Evolutionary conservation across 2,113 vertebrate genomes (phyloP), one percentile per base, ranked within the genome.

Genomic region (Platichthys flesus): DNA sequence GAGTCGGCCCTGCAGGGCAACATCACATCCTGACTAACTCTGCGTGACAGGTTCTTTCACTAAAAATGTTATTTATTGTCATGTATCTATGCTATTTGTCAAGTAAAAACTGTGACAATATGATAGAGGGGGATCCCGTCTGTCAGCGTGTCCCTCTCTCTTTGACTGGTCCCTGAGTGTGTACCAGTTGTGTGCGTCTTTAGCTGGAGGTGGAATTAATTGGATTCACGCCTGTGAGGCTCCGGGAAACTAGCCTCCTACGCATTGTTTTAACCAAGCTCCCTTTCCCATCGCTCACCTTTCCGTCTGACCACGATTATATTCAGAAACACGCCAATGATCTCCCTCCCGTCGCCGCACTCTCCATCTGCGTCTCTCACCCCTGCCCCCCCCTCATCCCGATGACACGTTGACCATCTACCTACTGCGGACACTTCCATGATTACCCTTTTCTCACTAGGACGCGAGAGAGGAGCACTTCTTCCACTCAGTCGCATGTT

Each of bases 241-340:
- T 67, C 7, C 8, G 18, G 67, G 47, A 76, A 68, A 81, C 76
- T 56, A 31, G 57, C 75, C 60, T 74, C 70, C 80, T 28, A 37
- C 58, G 26, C 71, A 55, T 45, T 68, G 71, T 31, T 82, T 70
- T 88, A 81, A 86, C 89, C 88, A 78, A 76, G 35, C 49, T 70
- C 35, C 31, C 20, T 65, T 67, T 74, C 72, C 61, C 20, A 69
- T 2, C 63, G 14, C 45, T 83, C 62, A 64, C 8, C 5, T 63
- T 64, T 57, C 62, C 67, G 21, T 18, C 63, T 49, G 0, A 47
- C 31, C 56, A 10, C 45, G 64, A 63, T 56, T 59, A 67, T 73
- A 64, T 57, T 61, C 47, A 31, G 61, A 40, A 67, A 40, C 70
- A 24, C n/a, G 1, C 20, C 56, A 66, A 24, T 66, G 26, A 78